Base-by-base conservation (phyloP, 1,140 invertebrate species). In the Eubasilissa regina region DNA sequence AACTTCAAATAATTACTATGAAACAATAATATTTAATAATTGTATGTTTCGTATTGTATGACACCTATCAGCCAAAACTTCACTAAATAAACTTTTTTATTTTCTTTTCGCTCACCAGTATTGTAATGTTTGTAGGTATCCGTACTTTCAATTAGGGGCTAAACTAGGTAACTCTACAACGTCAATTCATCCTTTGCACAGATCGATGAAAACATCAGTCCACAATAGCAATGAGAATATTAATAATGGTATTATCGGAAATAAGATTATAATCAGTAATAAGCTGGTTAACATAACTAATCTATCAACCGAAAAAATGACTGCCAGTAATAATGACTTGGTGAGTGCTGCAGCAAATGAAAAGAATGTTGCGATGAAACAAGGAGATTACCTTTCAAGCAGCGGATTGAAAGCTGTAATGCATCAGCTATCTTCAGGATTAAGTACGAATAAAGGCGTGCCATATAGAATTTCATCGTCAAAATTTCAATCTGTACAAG, bases 221-320 rank as follows among this genome's bases (percentile, higher is more conserved):
- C 62, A 80, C 25, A 75, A 66, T 62, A 80, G 75, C 62, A 80
- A 72, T 43, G 81, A 80, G 25, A 80, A 79, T 13, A 76, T 77
- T 4, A 83, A 64, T 51, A 80, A 80, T 68, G 62, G 78, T 9
- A 48, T 83, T 4, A 75, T 82, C 35, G 78, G 76, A 13, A 83
- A 78, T 25, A 83, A 83, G 70, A 83, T 83, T 6, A 80, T 83
- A 15, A 83, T 83, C 10, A 83, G 77, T 51, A 83, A 83, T 66
- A 83, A 83, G 70, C 73, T 83, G 6, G 81, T 83, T 4, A 83
- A 83, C 15, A 83, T 83, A 25, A 83, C 81, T 25, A 83, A 80
- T 19, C 45, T 80, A 35, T 55, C 79, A 0, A 80, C 47, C 11
- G 81, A 73, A 9, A 76, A 80, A n/a, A 44, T 76, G 15, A 78